Evolutionary conservation across 2,113 vertebrate genomes (phyloP), one percentile per base, ranked within the genome.

Genomic region (Capreolus pygargus): DNA sequence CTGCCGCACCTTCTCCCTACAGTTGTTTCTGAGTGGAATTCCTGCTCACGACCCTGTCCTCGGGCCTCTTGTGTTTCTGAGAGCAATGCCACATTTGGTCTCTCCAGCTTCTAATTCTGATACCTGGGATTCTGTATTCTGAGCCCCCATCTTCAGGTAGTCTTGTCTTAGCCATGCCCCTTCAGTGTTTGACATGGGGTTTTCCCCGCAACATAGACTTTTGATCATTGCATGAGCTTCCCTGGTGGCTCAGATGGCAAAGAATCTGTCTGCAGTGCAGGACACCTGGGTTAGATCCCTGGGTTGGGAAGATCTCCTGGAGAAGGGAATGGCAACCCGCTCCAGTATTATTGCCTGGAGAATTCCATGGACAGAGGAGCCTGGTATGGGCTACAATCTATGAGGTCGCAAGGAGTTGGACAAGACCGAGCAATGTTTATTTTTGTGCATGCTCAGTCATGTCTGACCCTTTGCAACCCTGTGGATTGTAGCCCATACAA

Each of bases 1-100:
- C 47, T 5, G 6, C 9, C 0, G 1, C 2, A 0, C 16, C 39
- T 27, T 30, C 8, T 16, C 3, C 21, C 11, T 4, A 2, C 0
- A 17, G 23, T 7, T 13, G 0, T 6, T 6, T 39, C 25, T 6
- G 43, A 1, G 12, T 15, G 5, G 2, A 6, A 3, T 17, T 21
- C 27, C 45, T n/a, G 6, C 6, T 30, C 21, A 7, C 4, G 2
- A 12, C 0, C 9, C 13, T 7, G 39, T 27, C 23, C 39, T 19
- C 5, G 9, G 8, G 33, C 39, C 57, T 47, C 45, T 25, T 55
- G 23, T 7, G 12, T 3, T 9, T 87, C 43, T 21, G 0, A 52
- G 15, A 14, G 4, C 2, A 1, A 52, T 1, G 4, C 3, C 27
- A 3, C 21, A 27, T 16, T 14, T 25, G 2, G 28, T 17, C 30